phyloP scores from a whole-genome alignment of 2,888 invertebrate genomes.

The Ecliptopera silaceata region DNA sequence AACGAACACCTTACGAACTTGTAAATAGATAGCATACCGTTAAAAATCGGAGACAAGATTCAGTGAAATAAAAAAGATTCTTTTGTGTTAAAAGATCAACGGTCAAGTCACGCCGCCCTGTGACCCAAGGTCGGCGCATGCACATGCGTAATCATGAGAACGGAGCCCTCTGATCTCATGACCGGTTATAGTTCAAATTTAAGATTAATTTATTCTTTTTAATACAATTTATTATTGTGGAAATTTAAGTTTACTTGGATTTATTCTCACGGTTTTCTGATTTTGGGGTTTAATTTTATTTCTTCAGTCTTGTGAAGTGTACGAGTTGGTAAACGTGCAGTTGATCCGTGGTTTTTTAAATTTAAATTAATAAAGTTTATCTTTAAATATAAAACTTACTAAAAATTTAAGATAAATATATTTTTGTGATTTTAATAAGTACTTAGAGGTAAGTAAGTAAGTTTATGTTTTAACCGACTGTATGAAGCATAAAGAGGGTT shows the following conservation, averaged over 20 bases:
- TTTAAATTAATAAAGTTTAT: too few species aligned
- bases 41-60: too few species aligned
- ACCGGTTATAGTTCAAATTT: slow-evolving; percentile 58
- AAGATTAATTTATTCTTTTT: slow-evolving; percentile 61
- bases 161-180: slow-evolving; percentile 55
- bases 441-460: too few species aligned
- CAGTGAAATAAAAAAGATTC: too few species aligned
- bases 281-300: slow-evolving; percentile 28
- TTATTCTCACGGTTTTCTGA: slow-evolving; percentile 46
- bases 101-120: slow-evolving; percentile 58
- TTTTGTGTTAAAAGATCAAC: slow-evolving; percentile 58
- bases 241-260: slow-evolving; percentile 42
- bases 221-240: slow-evolving; percentile 53
- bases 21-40: too few species aligned
- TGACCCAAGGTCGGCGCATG: slow-evolving; percentile 64
- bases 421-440: too few species aligned
- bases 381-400: too few species aligned
- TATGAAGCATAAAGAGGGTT: too few species aligned
- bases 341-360: background rate
- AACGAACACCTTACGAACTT: too few species aligned
- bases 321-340: background rate
- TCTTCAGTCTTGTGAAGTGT: slow-evolving; percentile 12
- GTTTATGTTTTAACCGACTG: too few species aligned
- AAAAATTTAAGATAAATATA: too few species aligned
- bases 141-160: slow-evolving; percentile 68